These are phyloP conservation scores for Turdus rufiventris DNA, from an alignment of 2,113 vertebrate genomes.

Conservation along the genomic window DNA sequence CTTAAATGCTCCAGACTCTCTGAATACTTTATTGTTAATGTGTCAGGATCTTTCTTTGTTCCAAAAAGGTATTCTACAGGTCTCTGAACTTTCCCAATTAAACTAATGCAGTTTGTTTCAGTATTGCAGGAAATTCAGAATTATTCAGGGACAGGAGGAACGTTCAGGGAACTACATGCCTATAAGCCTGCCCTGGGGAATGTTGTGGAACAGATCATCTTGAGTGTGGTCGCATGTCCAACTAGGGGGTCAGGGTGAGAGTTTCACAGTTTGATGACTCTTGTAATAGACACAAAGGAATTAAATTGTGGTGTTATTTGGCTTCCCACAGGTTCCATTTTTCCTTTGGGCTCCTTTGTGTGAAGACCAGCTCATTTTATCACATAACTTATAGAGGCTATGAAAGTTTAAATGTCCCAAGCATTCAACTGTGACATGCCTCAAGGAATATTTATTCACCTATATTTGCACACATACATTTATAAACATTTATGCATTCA, in stretches of 20 bases:
- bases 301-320: neutral
- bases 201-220: neutral
- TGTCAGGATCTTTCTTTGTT: neutral
- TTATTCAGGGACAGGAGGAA: neutral
- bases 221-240: rapidly evolving
- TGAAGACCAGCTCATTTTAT: neutral
- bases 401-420: neutral
- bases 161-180: neutral
- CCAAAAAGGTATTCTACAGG: neutral
- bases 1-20: neutral
- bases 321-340: neutral
- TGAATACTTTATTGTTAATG: neutral
- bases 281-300: neutral
- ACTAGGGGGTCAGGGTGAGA: neutral
- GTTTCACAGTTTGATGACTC: neutral
- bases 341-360: neutral
- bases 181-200: neutral
- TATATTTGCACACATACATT: neutral
- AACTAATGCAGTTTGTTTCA: neutral
- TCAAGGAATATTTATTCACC: neutral
- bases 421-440: neutral
- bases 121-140: neutral
- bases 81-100: neutral
- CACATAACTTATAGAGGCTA: neutral
- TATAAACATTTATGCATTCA: neutral